A percentile compares a stretch with the other conserved stretches of the same genome.
These are phyloP conservation scores for Andrena hattorfiana DNA, from an alignment of 2,888 invertebrate genomes.

Conservation along the genomic window DNA sequence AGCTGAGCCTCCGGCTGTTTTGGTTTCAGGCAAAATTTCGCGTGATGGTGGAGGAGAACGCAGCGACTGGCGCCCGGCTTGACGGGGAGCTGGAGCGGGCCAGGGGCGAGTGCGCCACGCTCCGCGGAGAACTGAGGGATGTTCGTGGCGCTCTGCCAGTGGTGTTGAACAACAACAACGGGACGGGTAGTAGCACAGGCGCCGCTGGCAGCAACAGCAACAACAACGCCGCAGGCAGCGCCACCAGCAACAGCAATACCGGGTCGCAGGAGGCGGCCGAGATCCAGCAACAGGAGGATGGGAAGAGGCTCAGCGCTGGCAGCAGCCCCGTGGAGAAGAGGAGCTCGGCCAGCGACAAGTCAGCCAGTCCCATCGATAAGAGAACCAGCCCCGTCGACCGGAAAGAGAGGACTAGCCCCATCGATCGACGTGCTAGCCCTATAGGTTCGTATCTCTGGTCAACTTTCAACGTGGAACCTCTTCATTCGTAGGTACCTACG, in stretches of 20 bases:
- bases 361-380: slow-evolving; percentile 86
- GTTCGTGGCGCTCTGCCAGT: slow-evolving; percentile 84
- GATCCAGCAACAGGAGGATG: slow-evolving; percentile 73
- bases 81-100: slow-evolving; percentile 88
- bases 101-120: slow-evolving; percentile 87
- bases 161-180: slow-evolving; percentile 79
- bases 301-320: slow-evolving; percentile 78
- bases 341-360: slow-evolving; percentile 82
- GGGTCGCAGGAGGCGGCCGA: slow-evolving; percentile 67
- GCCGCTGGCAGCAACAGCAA: slow-evolving; percentile 66
- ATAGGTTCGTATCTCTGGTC: slow-evolving; percentile 65
- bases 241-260: slow-evolving; percentile 65
- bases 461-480: too few species aligned
- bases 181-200: slow-evolving; percentile 67
- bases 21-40: slow-evolving; percentile 90
- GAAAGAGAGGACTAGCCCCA: slow-evolving; percentile 78
- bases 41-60: slow-evolving; percentile 96
- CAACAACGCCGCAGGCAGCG: slow-evolving; percentile 72
- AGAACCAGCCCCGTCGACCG: slow-evolving; percentile 81
- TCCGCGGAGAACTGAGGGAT: slow-evolving; percentile 86
- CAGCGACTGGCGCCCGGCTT: slow-evolving; percentile 86
- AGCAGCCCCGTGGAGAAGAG: slow-evolving; percentile 83
- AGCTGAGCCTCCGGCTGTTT: neutral
- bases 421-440: slow-evolving; percentile 76
- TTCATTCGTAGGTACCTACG: neutral